Evolutionary conservation across 2,113 vertebrate genomes (phyloP), one percentile per base, ranked within the genome.

Genomic region (Neolamprologus variostigma): DNA sequence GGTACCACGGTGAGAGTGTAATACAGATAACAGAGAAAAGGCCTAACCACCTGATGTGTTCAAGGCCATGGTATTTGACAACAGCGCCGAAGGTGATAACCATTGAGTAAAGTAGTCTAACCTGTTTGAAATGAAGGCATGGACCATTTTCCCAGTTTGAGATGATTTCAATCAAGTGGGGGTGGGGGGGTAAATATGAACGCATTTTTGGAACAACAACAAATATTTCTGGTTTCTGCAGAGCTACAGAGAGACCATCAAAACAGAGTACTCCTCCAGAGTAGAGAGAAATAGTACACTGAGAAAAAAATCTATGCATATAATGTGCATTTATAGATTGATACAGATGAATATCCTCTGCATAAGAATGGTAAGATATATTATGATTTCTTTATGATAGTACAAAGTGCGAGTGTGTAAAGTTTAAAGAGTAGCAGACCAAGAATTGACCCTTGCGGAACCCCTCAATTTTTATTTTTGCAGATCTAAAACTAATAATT

Each of bases 71-170:
- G 51, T 54, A 23, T 17, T 80, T 23, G 13, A 11, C 78, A 80
- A 1, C 5, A 17, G 31, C 1, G 2, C 0, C n/a, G 0, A 79
- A 13, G 7, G 0, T 79, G 26, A 8, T 79, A 51, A 21, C 47
- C 28, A n/a, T 0, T 33, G 68, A 45, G 68, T 73, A 66, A n/a
- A 21, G 61, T 66, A 3, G 61, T 66, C 33, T 13, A 66, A 66
- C 61, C 10, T 3, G 33, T 66, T 66, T 66, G 61, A 66, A 37
- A 66, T 66, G 10, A 66, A 66, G 8, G 33, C 10, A 0, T 37
- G 33, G 3, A 13, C 33, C 61, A 66, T 35, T 66, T 35, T 66
- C 17, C 31, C 17, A 37, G 31, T 37, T n/a, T 66, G 31, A 66
- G 1, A 66, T 66, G 4, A 37, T n/a, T 35, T 35, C 59, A 63